Evolutionary conservation across 2,113 vertebrate species (phyloP), one percentile per base, ranked within the genome.

Genomic region (Circaetus gallicus): DNA sequence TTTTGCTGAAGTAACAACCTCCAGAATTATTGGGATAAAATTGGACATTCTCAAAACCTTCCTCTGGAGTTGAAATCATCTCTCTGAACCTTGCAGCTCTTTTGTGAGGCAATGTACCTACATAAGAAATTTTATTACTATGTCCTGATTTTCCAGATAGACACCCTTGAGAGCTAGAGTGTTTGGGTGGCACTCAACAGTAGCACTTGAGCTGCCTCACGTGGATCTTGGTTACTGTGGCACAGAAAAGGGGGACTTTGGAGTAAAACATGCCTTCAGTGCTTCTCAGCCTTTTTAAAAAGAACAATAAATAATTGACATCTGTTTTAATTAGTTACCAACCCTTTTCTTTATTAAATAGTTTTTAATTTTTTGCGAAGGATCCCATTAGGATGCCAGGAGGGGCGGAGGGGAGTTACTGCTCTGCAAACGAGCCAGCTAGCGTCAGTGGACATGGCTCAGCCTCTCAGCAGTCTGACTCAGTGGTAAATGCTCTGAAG

Each of bases 401-500:
- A 97, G 98, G 98, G 97, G 98, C 97, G 94, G 98, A 98, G 98
- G 98, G 98, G 98, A 98, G 76, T 97, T 97, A 97, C 98, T 97
- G 98, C 97, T 97, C 98, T 95, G 95, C 98, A 92, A 97, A 90
- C 96, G 98, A 98, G 98, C 97, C 98, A 98, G 96, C 97, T 97
- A 98, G 97, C 98, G 3, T 98, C 98, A 98, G 96, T 98, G 98
- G 98, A 98, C 98, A 98, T 97, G 95, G 96, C 98, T 98, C 98
- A 79, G 96, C 98, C 97, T 97, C 98, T 97, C 98, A 97, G 97
- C 98, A 98, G 95, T 96, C 98, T 97, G 98, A 98, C 97, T 98
- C 98, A 73, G 98, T 98, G 98, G 98, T 98, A 97, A 98, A 98
- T 98, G 98, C 98, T 98, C 98, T 98, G 96, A 98, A 98, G 98